Base-by-base conservation (phyloP, 2,113 vertebrate species). In the Brienomyrus brachyistius region DNA sequence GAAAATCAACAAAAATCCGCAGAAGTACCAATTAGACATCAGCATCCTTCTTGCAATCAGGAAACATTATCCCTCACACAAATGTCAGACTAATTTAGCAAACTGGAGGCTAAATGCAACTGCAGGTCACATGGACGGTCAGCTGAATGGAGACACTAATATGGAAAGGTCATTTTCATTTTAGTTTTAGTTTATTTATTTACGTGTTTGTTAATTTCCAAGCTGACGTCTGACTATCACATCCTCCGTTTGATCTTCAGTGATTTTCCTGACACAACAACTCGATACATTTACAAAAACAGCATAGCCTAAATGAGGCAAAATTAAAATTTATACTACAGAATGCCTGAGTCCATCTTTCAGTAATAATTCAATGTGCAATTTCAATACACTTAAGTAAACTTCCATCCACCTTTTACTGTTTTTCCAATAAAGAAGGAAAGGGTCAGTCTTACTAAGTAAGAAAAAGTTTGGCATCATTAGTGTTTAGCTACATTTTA, bases 111-210 rank as follows among this genome's bases (percentile, higher is more conserved):
- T 84, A 35, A 19, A 1, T 43, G 31, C 51, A 27, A 31, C 80
- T 56, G 52, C 35, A 15, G 52, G 52, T 59, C 40, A 51, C 6
- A 43, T 40, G 77, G 2, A n/a, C n/a, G 40, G 80, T 59, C 74
- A 56, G 51, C 23, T 92, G 88, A 92, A 91, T 93, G 93, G 94
- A 94, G 94, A 93, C 43, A 59, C 47, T 31, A 27, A 8, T 40
- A 17, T 31, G 50, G 13, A 88, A 74, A 91, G 92, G 91, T 91
- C 91, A 91, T 31, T 83, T 19, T 19, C 89, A 80, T 56, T 91
- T 35, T 89, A 89, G 87, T 83, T 66, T 35, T 83, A 40, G 13
- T 56, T 87, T 31, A 62, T 62, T 45, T 45, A 82, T 43, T 82
- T 62, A 27, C 27, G 10, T 66, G 3, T 43, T 48, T 31, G 1